Evolutionary conservation across 2,113 vertebrate species (phyloP), one percentile per base, ranked within the genome.

Genomic region (Corythornis madagascariensis): DNA sequence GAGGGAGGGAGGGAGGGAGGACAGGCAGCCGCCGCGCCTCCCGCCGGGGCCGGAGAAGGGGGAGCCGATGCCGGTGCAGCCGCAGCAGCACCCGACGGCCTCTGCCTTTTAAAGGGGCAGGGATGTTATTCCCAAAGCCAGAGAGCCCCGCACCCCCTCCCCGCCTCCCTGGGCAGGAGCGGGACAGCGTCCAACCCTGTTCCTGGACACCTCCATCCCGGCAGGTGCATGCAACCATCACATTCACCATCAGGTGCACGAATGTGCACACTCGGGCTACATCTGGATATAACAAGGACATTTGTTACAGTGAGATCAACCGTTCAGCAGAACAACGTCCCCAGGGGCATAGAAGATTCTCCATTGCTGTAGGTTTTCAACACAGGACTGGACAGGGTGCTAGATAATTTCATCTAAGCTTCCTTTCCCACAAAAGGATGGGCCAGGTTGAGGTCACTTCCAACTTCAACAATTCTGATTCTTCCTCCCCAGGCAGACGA

Each of bases 81-180:
- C n/a, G 42, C 80, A 57, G 45, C 80, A 6, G 25, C 56, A 47
- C 59, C 66, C 56, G 38, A 43, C 64, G 26, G 75, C 80, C 53
- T 43, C 61, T 73, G 56, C 75, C 75, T 69, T 77, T 90, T 87
- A 93, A 96, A 95, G 94, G 75, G 69, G 48, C 89, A 86, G 89
- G n/a, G 82, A 63, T 65, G 78, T 48, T 64, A 89, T 79, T 76
- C 25, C 45, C n/a, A 35, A 5, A 19, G 64, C 40, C 18, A 38
- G 20, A 24, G 8, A 59, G 64, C 18, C 9, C 50, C 38, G n/a
- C 57, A 11, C 24, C 21, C 35, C 11, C 31, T 52, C 76, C 45
- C 42, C 47, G 11, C 43, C 14, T 17, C 43, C 66, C n/a, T 28
- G 12, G 43, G 33, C 16, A 14, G 45, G 16, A 4, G 7, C 3